A percentile compares a stretch with the other conserved stretches of the same genome.
phyloP scores from a whole-genome alignment of 2,888 invertebrate species.

The Sphecodes monilicornis region DNA sequence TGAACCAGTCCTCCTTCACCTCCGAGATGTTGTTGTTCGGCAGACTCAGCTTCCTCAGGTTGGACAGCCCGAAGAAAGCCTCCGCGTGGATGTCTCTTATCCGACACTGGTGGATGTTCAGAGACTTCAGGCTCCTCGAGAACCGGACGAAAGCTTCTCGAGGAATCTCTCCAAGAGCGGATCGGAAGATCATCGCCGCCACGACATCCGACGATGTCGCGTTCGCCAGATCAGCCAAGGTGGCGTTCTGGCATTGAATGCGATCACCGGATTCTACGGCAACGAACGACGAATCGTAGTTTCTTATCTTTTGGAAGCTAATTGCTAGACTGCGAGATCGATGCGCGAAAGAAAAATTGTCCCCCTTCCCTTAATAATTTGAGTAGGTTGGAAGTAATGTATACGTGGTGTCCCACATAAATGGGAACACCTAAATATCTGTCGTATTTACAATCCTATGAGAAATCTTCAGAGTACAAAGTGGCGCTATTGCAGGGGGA shows the following conservation, averaged over 20 bases:
- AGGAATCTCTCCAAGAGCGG: conserved; percentile 65
- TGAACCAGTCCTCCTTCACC: conserved; percentile 73
- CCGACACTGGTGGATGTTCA: conserved; percentile 75
- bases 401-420: no score
- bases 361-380: no score
- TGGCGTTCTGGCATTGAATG: conserved; percentile 74
- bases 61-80: conserved; percentile 68
- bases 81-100: conserved; percentile 63
- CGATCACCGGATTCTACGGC: conserved; percentile 48
- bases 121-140: conserved; percentile 58
- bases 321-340: no score
- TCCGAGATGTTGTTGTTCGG: conserved; percentile 73
- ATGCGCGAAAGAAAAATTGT: no score
- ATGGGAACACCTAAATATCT: no score
- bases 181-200: conserved; percentile 72
- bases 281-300: no score
- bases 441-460: no score
- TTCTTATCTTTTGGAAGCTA: no score
- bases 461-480: no score
- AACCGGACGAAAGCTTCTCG: conserved; percentile 67
- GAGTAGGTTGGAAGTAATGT: no score
- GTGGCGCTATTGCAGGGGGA: no score
- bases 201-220: conserved; percentile 53
- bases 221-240: conserved; percentile 35
- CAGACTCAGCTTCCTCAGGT: conserved; percentile 73